Base-by-base conservation (phyloP, 1,140 invertebrate species). In the Stratiolaelaps scimitus region DNA sequence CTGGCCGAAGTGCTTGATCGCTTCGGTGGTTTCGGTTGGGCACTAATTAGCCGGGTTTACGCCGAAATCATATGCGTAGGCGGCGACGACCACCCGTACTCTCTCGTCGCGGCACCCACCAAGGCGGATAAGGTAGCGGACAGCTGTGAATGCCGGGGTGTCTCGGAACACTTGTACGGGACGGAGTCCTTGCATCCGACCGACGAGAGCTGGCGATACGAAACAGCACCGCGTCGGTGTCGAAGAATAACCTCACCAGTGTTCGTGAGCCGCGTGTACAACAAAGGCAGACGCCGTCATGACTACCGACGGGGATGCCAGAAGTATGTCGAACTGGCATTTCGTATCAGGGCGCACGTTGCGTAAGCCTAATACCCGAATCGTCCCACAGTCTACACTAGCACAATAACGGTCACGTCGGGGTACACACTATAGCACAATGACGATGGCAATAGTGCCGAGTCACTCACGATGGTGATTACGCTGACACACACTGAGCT, bases 231-330 rank as follows among this genome's bases (percentile, higher is more conserved):
- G 47, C 20, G 15, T 28, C 47, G 15, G 7, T 48, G 47, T 48
- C 47, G 5, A 48, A 23, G 47, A 48, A 48, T 19, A 19, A 48
- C 4, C 47, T 19, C 19, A 48, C 47, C 5, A 4, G 47, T 23
- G 28, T 48, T 15, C 15, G 20, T 15, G 4, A 15, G 47, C 28
- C 15, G 4, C 47, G 47, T 48, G 47, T 23, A 48, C 15, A 7
- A 15, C 47, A 28, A 48, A 48, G 47, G 47, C 47, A 4, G 47
- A 4, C 4, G 47, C 47, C 15, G 47, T 48, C 47, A 48, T 48
- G 47, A 48, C 47, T 7, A 48, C 15, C 15, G 47, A 4, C 28
- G 19, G 47, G 28, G 47, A 4, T 23, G 15, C 47, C 7, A 28
- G 5, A n/a, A n/a, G n/a, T n/a, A n/a, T n/a, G n/a, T n/a, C n/a